Base-by-base conservation (phyloP, 2,113 vertebrate genomes). In the Poeciliopsis prolifica region DNA sequence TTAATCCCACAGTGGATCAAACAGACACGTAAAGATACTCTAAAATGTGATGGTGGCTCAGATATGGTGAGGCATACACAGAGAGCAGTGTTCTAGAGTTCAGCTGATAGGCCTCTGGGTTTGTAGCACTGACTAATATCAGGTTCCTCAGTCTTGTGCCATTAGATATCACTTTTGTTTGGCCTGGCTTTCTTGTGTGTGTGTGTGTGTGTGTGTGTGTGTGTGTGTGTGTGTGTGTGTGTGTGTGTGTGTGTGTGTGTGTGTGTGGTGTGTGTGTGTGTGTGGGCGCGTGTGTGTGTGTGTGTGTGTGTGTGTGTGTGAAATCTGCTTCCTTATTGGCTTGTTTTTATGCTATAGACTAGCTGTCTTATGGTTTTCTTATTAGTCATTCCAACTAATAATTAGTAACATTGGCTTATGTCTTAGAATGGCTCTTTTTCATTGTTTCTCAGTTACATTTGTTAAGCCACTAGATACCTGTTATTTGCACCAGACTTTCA, bases 141-240 rank as follows among this genome's bases (percentile, higher is more conserved):
- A 64, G 74, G 88, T 91, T 90, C 85, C 88, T 72, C 77, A 68
- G 69, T 76, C 73, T 87, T 42, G 67, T 62, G 81, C 35, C 60
- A 82, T 82, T 86, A 51, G 76, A 83, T 71, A 82, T 75, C 72
- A 3, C 72, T 67, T 79, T 88, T 79, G 80, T 86, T 61, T 77
- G 12, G 7, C 60, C 70, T 24, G 30, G 4, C 30, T 72, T 77
- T 76, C 37, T 61, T 65, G 2, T 68, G 70, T 74, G 65, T 78
- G 61, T 83, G 68, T 74, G 65, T 78, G 61, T 83, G 68, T 74
- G 65, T 78, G 61, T 83, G 68, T 74, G 65, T 78, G 61, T 83
- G 68, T 72, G 65, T 75, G 61, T 83, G 68, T n/a, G n/a, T 72
- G 65, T 75, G 29, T 74, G 65, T 78, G 61, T 83, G 68, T 72